Percentiles rank a stretch among this genome's conserved stretches.
These are phyloP conservation scores for Morone chrysops DNA, from an alignment of 2,113 vertebrate genomes.

Conservation along the genomic window DNA sequence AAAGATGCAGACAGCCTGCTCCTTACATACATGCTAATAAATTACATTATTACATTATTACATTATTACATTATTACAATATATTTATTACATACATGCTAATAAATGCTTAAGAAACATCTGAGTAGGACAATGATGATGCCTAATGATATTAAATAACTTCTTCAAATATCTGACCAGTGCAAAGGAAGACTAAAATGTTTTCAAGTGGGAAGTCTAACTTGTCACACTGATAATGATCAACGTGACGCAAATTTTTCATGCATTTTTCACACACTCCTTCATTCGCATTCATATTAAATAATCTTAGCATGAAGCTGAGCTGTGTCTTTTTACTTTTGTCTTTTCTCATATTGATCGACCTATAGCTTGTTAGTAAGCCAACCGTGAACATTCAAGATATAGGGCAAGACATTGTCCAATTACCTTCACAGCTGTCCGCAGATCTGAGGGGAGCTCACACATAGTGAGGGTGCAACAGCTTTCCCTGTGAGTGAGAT, in stretches of 20 bases:
- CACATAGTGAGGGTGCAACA: not conserved
- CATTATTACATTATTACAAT: too few species aligned
- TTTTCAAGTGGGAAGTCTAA: not conserved
- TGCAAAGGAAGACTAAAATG: accelerated
- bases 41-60: too few species aligned
- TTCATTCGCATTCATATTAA: not conserved
- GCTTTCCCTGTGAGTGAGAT: slow-evolving; percentile 8
- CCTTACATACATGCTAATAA: not conserved
- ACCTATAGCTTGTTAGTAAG: slow-evolving; percentile 49
- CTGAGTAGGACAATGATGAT: not conserved
- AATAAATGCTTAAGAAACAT: not conserved
- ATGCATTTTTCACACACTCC: not conserved
- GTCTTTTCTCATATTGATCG: not conserved
- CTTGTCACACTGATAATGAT: not conserved
- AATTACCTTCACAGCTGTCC: slow-evolving; percentile 37
- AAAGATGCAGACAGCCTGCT: not conserved
- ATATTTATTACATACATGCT: not conserved
- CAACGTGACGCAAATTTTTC: not conserved
- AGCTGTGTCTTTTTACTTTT: not conserved
- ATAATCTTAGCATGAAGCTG: slow-evolving; percentile 6
- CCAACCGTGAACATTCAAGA: slow-evolving; percentile 60
- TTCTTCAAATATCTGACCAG: not conserved
- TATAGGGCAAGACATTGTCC: slow-evolving; percentile 43
- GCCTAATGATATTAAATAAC: not conserved
- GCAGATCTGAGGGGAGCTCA: slow-evolving; percentile 20